A percentile compares a stretch with the other conserved stretches of the same genome.
phyloP scores from a whole-genome alignment of 1,140 invertebrate species.

The Manduca sexta region DNA sequence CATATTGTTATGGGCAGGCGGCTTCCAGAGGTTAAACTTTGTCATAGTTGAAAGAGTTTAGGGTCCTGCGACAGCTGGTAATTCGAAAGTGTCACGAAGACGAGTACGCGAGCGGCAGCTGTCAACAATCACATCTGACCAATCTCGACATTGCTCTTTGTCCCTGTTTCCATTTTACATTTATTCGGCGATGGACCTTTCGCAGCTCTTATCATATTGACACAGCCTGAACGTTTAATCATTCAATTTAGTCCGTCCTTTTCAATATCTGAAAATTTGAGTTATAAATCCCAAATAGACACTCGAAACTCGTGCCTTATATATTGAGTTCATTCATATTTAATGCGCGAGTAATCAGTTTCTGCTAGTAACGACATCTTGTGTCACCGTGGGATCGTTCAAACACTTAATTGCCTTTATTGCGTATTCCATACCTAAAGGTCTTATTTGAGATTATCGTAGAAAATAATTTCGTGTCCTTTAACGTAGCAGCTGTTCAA shows the following conservation, averaged over 20 bases:
- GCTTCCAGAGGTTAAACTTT: neutral
- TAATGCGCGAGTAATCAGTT: too few relatives aligned
- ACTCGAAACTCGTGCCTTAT: neutral
- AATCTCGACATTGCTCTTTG: constrained; percentile 44
- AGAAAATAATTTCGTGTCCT: too few relatives aligned
- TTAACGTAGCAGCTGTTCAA: too few relatives aligned
- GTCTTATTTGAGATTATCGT: too few relatives aligned
- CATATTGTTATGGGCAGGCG: neutral
- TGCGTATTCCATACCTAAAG: too few relatives aligned
- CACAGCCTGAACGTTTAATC: constrained; percentile 53
- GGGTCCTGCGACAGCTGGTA: constrained; percentile 14
- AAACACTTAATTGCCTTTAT: too few relatives aligned
- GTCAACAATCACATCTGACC: constrained; percentile 39
- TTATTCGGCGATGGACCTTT: constrained; percentile 37
- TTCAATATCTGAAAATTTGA: constrained; percentile 29
- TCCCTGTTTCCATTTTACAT: constrained; percentile 56
- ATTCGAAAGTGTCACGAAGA: constrained; percentile 25
- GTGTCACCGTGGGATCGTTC: too few relatives aligned
- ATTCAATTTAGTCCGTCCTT: constrained; percentile 45
- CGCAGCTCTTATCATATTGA: constrained; percentile 61
- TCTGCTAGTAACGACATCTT: too few relatives aligned
- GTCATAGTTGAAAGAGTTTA: constrained; percentile 13
- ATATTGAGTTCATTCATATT: too few relatives aligned
- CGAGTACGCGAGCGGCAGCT: constrained; percentile 30
- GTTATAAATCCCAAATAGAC: constrained; percentile 6